Base-by-base conservation (phyloP, 2,113 vertebrate genomes). In the Sorex fumeus region DNA sequence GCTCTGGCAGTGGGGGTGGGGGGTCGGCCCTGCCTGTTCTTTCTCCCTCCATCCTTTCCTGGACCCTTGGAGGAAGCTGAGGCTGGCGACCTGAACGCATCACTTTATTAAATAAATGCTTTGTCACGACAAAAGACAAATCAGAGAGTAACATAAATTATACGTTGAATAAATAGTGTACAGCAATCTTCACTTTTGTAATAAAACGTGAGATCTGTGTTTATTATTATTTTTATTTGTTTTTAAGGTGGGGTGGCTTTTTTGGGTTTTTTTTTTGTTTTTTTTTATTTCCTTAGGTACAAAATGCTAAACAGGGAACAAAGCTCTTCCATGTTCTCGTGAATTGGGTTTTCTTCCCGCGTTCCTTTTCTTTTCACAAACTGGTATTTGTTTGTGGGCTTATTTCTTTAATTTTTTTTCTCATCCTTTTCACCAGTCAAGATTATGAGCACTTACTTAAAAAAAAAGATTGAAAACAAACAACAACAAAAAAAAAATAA, bases 51-150 rank as follows among this genome's bases (percentile, higher is more conserved):
- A 15, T 70, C 60, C 92, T 5, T 9, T 15, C 25, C 78, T 66
- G 91, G 50, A 90, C 81, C 90, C 92, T 86, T 0, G 67, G 96
- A 98, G 97, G 96, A 91, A 97, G 96, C 97, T n/a, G 74, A 97
- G 87, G 97, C 96, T 87, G 94, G 95, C 98, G 97, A 98, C 97
- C 98, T 98, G 99, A 99, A 99, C 98, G 99, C 99, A 99, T 99
- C 99, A 99, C 99, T 99, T 99, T 99, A 99, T 99, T 99, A 99
- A 99, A 99, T 99, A 99, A 99, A 99, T 99, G 99, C 99, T 99
- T 99, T 99, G 99, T 99, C 99, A 99, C 97, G 98, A 99, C 99
- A 99, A 99, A 98, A 30, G 28, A 66, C 25, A 66, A 99, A 98
- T 99, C 98, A 98, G 99, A 99, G 99, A 99, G 99, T 99, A 99